A percentile compares a stretch with the other conserved stretches of the same genome.
Conservation (phyloP, 2,797 vertebrate species). For the Syncerus caffer region DNA sequence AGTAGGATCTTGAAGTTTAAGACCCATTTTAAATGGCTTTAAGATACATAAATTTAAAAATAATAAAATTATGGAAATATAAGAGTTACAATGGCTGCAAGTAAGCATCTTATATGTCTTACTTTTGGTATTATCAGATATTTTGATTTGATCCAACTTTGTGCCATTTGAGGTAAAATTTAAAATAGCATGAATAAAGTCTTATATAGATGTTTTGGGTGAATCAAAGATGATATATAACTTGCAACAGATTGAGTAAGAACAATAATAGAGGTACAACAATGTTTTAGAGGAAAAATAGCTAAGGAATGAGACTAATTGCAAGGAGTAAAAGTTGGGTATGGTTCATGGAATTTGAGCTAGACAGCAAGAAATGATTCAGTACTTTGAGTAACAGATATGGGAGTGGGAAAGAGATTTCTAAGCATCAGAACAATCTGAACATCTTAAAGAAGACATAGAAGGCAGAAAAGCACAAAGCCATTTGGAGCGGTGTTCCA, state of each 20-base stretch:
- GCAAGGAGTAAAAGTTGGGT: neutral
- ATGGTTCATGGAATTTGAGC: neutral
- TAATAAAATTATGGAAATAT: slow-evolving; percentile 23
- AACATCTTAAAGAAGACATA: neutral
- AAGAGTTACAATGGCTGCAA: neutral
- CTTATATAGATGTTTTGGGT: neutral
- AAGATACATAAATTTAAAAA: slow-evolving; percentile 23
- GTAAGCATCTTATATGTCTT: neutral
- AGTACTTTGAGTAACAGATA: neutral
- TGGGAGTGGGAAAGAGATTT: neutral
- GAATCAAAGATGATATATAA: neutral
- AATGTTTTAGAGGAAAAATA: neutral
- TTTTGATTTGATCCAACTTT: slow-evolving; percentile 29
- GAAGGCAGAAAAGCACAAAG: neutral
- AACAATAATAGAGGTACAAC: neutral
- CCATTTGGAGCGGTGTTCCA: neutral
- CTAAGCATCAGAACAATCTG: neutral
- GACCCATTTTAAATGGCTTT: neutral
- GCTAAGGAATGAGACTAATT: neutral
- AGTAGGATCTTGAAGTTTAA: slow-evolving; percentile 37
- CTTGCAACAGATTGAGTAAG: neutral
- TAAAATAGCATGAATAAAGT: neutral
- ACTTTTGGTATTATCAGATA: neutral
- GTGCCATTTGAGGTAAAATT: slow-evolving; percentile 28
- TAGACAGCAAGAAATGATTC: neutral